Percentiles rank a stretch among this genome's conserved stretches.
Evolutionary conservation across 2,113 vertebrate genomes (phyloP).

Genomic region (Steatornis caripensis): DNA sequence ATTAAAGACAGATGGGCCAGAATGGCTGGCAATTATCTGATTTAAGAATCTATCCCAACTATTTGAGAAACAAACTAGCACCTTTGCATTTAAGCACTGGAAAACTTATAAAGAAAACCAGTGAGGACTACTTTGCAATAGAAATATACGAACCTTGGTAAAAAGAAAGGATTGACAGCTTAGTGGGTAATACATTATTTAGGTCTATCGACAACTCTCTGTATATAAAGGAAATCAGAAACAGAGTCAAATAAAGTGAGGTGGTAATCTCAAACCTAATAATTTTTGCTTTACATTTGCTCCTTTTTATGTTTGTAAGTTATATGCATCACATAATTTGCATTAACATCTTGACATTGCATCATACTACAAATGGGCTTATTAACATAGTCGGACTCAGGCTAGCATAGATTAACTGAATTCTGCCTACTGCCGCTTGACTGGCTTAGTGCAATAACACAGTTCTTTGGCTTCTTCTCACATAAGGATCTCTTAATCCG

Average conservation of each 20-base stretch:
- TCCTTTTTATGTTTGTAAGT: not conserved
- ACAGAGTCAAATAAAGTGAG: not conserved
- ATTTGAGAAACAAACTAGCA: not conserved
- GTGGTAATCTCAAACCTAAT: not conserved
- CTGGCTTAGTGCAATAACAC: not conserved
- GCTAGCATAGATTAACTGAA: not conserved
- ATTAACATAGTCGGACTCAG: not conserved
- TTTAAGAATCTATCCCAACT: not conserved
- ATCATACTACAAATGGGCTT: fast-evolving
- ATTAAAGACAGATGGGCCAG: not conserved
- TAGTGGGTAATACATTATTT: not conserved
- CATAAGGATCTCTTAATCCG: not conserved
- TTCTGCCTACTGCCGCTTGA: not conserved
- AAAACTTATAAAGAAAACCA: not conserved
- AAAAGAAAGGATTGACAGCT: not conserved
- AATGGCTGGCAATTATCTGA: not conserved
- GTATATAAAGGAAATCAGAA: not conserved
- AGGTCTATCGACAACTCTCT: not conserved
- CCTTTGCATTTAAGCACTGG: not conserved
- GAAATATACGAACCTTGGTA: not conserved
- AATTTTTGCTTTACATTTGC: not conserved
- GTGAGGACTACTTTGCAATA: not conserved
- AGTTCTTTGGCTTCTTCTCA: not conserved
- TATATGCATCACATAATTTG: not conserved
- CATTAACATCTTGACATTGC: not conserved